Base-by-base conservation (phyloP, 1,140 invertebrate genomes). In the Neodiprion lecontei region DNA sequence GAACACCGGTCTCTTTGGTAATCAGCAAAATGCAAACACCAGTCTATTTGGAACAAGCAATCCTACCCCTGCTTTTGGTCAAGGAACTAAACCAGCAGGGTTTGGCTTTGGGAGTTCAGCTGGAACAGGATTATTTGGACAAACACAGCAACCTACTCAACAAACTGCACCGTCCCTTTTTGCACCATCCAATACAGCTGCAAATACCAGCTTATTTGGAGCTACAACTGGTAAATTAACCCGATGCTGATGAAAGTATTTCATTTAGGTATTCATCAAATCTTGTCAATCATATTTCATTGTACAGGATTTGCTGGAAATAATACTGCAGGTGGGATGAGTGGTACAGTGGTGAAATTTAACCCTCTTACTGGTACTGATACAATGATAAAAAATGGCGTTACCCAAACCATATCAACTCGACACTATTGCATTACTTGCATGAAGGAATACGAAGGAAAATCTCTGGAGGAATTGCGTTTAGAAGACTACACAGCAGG, bases 401-500 rank as follows among this genome's bases (percentile, higher is more conserved):
- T 91, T 11, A 92, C 93, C 1, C 92, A 92, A 78, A 96, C 90
- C 74, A 97, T 99, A 76, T 95, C 92, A 74, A 99, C 96, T 2
- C 92, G 95, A 79, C 96, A 98, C 86, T 96, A 98, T 84, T 98
- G 97, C 84, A 99, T 99, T 65, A 97, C 96, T 7, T 96, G 95
- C 75, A 99, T 99, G 98, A 98, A 99, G 89, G 97, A 99, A 83
- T 99, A 99, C 88, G 97, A 99, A 83, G 89, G 83, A 28, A 99
- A 99, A 89, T 97, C 96, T 1, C 86, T 99, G 40, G 97, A 99
- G 88, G 98, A 99, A 87, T 86, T 99, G 1, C 90, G 98, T 69
- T 88, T 96, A 40, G 98, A 99, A 88, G 98, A 99, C 89, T 99
- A 99, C 88, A 85, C 91, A 50, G 95, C 95, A 11, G 96, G 96